Percentiles rank a stretch among this genome's conserved stretches.
phyloP scores from a whole-genome alignment of 2,888 invertebrate species.

The Andrena minutula region DNA sequence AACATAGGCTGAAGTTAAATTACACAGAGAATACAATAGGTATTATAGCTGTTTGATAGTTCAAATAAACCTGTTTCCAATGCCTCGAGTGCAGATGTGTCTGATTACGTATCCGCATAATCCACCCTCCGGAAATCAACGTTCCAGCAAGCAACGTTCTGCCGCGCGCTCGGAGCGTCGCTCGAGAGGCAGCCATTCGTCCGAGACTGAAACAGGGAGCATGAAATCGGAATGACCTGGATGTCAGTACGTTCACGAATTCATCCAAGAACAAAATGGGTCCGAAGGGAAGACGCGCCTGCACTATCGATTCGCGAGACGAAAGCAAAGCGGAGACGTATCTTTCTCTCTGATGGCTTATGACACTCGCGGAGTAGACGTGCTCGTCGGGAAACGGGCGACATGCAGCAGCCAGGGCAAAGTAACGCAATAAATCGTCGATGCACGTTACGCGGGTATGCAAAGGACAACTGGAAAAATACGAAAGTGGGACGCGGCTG shows the following conservation, averaged over 20 bases:
- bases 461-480: conserved; percentile 12
- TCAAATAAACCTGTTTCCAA: no score
- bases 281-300: neutral
- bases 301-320: conserved; percentile 27
- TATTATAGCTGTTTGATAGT: no score
- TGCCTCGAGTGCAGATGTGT: no score
- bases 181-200: no score
- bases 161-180: neutral
- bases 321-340: neutral
- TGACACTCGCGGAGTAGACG: neutral
- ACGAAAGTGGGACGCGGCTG: conserved; percentile 14
- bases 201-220: neutral
- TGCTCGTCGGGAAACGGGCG: neutral
- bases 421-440: conserved; percentile 45
- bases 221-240: neutral
- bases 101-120: no score
- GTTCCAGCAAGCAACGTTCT: neutral
- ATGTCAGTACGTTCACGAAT: neutral
- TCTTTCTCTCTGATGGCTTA: neutral
- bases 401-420: conserved; percentile 18
- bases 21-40: no score
- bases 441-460: conserved; percentile 10
- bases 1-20: no score
- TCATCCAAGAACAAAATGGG: neutral
- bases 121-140: no score